phyloP scores from a whole-genome alignment of 2,888 invertebrate genomes.

The Neria commutata region DNA sequence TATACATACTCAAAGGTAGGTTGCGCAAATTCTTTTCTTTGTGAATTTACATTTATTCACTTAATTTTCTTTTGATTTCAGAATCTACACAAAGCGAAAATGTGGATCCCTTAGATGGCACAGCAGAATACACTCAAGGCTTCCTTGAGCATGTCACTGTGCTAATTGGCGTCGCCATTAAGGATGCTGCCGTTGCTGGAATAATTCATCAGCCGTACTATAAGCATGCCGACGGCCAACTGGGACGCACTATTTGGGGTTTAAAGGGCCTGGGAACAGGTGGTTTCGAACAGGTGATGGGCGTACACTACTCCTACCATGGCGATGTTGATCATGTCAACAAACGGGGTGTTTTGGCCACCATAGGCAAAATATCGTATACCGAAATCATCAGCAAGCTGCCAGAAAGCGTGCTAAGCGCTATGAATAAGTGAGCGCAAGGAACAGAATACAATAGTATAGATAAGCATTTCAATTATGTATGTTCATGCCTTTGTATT shows the following conservation, averaged over 20 bases:
- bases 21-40: no score
- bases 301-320: conserved; percentile 75
- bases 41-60: no score
- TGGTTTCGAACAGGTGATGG: conserved; percentile 74
- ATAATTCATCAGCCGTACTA: conserved; percentile 98
- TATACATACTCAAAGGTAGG: no score
- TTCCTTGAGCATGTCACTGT: conserved; percentile 97
- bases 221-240: conserved; percentile 64
- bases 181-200: conserved; percentile 88
- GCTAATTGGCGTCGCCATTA: conserved; percentile 91
- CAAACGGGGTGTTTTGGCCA: conserved; percentile 87
- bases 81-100: no score
- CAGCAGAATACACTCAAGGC: no score
- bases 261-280: conserved; percentile 74
- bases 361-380: conserved; percentile 77
- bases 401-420: conserved; percentile 68
- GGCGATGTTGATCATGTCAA: conserved; percentile 72
- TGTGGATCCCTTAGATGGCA: no score
- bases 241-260: conserved; percentile 96
- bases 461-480: no score
- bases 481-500: no score
- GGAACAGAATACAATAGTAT: no score
- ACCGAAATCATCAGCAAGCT: conserved; percentile 74
- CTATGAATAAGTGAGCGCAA: conserved; percentile 34
- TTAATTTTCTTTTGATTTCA: no score